Percentiles rank a stretch among this genome's conserved stretches.
These are phyloP conservation scores for Platysteira castanea DNA, from an alignment of 2,113 vertebrate species.

Conservation along the genomic window DNA sequence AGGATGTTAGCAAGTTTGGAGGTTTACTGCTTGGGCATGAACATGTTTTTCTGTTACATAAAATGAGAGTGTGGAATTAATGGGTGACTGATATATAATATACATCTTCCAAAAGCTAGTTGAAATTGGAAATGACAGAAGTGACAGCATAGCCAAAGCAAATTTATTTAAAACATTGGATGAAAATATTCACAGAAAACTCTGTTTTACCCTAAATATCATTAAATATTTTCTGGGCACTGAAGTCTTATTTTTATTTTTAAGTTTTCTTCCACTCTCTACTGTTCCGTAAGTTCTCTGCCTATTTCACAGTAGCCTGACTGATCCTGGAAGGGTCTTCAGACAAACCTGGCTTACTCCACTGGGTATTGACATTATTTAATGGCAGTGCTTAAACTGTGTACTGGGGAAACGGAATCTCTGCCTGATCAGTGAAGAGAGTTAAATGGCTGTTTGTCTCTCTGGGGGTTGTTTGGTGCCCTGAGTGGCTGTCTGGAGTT, in stretches of 20 bases:
- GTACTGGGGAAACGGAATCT: not conserved
- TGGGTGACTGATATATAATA: not conserved
- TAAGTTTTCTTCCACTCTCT: not conserved
- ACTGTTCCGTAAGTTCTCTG: not conserved
- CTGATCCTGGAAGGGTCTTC: not conserved
- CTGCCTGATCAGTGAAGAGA: not conserved
- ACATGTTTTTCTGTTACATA: not conserved
- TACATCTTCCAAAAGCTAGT: not conserved
- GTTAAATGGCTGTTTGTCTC: not conserved
- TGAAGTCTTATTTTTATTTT: not conserved
- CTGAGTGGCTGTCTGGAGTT: not conserved
- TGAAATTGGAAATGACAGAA: constrained; percentile 15
- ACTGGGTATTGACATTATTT: not conserved
- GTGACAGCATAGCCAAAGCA: not conserved
- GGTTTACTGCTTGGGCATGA: not conserved
- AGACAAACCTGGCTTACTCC: not conserved
- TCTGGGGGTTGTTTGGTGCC: not conserved
- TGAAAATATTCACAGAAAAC: not conserved
- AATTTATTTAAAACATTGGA: not conserved
- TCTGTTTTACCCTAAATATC: not conserved
- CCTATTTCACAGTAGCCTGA: not conserved
- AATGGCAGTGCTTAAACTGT: not conserved
- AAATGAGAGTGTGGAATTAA: not conserved
- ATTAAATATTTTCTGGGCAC: not conserved
- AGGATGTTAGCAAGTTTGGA: not conserved